phyloP scores from a whole-genome alignment of 2,888 invertebrate genomes.

The Cataglyphis livida region DNA sequence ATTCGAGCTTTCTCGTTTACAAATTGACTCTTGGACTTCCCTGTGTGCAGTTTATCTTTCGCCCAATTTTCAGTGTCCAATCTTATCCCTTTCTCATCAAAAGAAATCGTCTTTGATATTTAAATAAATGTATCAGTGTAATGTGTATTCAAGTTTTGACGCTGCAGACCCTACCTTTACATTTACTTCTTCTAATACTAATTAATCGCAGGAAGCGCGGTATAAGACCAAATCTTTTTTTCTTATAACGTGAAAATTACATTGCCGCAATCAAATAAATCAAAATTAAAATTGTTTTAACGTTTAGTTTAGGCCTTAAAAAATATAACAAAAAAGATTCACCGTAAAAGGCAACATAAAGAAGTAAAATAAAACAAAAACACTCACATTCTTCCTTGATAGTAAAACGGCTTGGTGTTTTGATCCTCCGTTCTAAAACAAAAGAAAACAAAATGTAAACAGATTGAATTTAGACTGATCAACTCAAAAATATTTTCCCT shows the following conservation, averaged over 20 bases:
- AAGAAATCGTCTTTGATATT: conserved; percentile 6
- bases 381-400: conserved; percentile 81
- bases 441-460: conserved; percentile 73
- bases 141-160: not conserved
- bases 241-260: not conserved
- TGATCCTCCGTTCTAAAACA: conserved; percentile 80
- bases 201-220: not conserved
- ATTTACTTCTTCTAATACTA: not conserved
- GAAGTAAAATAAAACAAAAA: conserved; percentile 54
- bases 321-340: not conserved
- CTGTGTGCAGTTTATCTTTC: conserved; percentile 7
- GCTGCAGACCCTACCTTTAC: not conserved
- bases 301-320: not conserved
- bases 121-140: not conserved
- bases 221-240: not conserved
- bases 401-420: conserved; percentile 76
- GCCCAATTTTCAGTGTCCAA: conserved; percentile 4
- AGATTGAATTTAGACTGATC: conserved; percentile 58
- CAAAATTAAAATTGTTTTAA: conserved; percentile 1
- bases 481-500: conserved; percentile 63
- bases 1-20: conserved; percentile 31
- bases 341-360: conserved; percentile 38
- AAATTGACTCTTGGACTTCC: conserved; percentile 22
- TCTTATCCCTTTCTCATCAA: not conserved
- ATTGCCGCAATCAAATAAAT: not conserved